A percentile compares a stretch with the other conserved stretches of the same genome.
Evolutionary conservation across 1,140 invertebrate genomes (phyloP).

Genomic region (Aleiodes sp.): DNA sequence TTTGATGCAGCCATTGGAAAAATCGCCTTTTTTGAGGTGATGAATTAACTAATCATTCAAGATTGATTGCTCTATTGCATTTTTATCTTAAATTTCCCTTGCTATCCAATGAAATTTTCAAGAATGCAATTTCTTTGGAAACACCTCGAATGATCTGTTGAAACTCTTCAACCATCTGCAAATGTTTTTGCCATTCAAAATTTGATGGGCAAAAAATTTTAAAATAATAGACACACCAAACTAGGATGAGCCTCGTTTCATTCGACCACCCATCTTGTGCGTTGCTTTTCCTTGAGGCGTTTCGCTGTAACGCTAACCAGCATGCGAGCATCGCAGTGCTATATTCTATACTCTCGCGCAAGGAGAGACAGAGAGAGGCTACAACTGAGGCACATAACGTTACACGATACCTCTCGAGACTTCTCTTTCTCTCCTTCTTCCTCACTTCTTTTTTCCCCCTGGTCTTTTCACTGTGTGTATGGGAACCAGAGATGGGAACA

Average conservation of each 20-base stretch:
- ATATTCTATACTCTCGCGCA: background rate
- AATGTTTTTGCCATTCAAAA: background rate
- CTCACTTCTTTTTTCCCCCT: too few species aligned
- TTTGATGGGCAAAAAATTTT: background rate
- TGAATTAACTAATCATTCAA: too few species aligned
- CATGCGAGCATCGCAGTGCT: background rate
- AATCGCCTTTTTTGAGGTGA: too few species aligned
- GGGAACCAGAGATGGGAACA: conserved; percentile 7
- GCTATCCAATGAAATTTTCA: too few species aligned
- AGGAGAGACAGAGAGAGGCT: background rate
- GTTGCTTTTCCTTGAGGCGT: background rate
- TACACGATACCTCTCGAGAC: conserved; percentile 1
- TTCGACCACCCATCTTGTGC: conserved; percentile 6
- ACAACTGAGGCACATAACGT: background rate
- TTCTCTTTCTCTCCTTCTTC: background rate
- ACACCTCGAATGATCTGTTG: too few species aligned
- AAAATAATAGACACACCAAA: background rate
- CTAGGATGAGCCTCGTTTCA: background rate
- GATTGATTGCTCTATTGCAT: too few species aligned
- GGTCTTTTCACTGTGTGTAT: too few species aligned
- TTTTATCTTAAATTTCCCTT: too few species aligned
- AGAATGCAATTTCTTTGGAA: too few species aligned
- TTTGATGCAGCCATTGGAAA: too few species aligned
- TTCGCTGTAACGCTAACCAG: background rate
- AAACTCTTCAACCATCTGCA: too few species aligned